Conservation (phyloP, 2,113 vertebrate species). For the Furnarius figulus region DNA sequence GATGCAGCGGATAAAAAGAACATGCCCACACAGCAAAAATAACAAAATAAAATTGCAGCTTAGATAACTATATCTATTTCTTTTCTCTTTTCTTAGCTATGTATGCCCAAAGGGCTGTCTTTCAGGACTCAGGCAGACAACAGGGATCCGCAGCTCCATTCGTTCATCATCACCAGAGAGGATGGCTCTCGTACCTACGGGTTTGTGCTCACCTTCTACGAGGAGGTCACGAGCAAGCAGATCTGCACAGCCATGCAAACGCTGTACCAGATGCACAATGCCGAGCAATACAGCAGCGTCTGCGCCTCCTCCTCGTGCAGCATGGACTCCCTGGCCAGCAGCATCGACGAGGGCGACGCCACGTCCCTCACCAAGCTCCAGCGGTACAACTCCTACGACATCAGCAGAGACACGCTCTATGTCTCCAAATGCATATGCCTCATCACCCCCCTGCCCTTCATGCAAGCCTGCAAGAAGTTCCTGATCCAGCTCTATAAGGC, state of each 20-base stretch:
- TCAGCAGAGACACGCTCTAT: slow-evolving; percentile 89
- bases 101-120: slow-evolving; percentile 95
- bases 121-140: slow-evolving; percentile 89
- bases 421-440: slow-evolving; percentile 96
- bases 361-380: slow-evolving; percentile 80
- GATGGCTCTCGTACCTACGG: slow-evolving; percentile 92
- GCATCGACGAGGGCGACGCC: slow-evolving; percentile 84
- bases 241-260: slow-evolving; percentile 97
- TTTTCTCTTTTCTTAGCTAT: slow-evolving; percentile 78
- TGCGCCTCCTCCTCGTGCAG: slow-evolving; percentile 91
- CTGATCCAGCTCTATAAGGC: slow-evolving; percentile 90
- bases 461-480: slow-evolving; percentile 92
- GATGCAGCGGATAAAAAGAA: background rate
- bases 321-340: slow-evolving; percentile 94
- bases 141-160: slow-evolving; percentile 89
- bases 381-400: slow-evolving; percentile 84
- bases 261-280: slow-evolving; percentile 94
- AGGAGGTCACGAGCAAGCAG: slow-evolving; percentile 91
- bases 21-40: background rate
- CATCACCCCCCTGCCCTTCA: slow-evolving; percentile 93
- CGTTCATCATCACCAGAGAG: slow-evolving; percentile 89
- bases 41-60: background rate
- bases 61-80: background rate
- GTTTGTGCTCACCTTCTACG: slow-evolving; percentile 94
- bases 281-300: slow-evolving; percentile 84